phyloP scores from a whole-genome alignment of 2,113 vertebrate species.

The Zosterops borbonicus region DNA sequence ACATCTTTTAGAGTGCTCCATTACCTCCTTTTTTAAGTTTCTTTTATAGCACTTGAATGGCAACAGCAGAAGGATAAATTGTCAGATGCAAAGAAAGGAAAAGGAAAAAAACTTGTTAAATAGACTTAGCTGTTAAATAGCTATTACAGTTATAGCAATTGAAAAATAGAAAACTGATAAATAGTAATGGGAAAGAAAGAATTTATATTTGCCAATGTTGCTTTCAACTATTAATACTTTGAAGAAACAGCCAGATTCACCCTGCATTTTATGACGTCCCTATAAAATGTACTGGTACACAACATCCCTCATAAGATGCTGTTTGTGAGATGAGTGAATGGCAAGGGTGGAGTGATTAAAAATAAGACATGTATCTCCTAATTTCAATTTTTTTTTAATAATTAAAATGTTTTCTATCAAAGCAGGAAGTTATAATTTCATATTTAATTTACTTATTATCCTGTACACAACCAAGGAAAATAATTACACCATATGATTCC shows the following conservation, averaged over 20 bases:
- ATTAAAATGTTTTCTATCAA: not conserved
- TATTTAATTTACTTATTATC: not conserved
- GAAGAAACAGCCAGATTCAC: not conserved
- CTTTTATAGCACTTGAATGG: not conserved
- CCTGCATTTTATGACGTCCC: not conserved
- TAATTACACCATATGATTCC: not conserved
- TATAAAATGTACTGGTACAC: not conserved
- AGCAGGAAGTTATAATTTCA: not conserved
- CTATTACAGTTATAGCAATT: not conserved
- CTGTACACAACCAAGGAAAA: not conserved
- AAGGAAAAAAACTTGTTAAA: not conserved
- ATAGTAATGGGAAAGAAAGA: not conserved
- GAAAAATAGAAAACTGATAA: not conserved
- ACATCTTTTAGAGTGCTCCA: not conserved
- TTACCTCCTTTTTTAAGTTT: not conserved
- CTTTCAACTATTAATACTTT: not conserved
- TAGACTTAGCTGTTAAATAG: not conserved
- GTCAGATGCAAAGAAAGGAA: not conserved
- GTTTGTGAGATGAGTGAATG: not conserved
- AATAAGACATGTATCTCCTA: not conserved
- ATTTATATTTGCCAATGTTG: not conserved
- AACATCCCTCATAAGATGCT: not conserved
- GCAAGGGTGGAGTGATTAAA: not conserved
- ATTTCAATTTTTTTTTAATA: not conserved
- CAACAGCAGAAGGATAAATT: not conserved